Base-by-base conservation (phyloP, 2,888 invertebrate genomes). In the Caenorhabditis panamensis region DNA sequence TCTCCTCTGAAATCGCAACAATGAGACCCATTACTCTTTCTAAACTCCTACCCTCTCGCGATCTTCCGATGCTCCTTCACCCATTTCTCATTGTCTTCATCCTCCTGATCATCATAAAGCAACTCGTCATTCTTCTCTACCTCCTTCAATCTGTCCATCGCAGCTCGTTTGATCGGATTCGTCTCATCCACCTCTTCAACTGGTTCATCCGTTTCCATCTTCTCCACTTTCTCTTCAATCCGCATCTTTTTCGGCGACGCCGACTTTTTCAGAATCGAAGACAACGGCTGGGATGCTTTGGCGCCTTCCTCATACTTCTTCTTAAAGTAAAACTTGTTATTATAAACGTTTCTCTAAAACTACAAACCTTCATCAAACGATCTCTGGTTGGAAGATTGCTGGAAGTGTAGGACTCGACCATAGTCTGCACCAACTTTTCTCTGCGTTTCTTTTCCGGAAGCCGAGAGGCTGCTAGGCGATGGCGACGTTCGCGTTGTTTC, bases 51-150 rank as follows among this genome's bases (percentile, higher is more conserved):
- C 53, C 84, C 82, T 51, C 72, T 68, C 5, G 44, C 41, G n/a
- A 75, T 88, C 22, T 66, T 81, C 89, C 84, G 92, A 91, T 11
- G 88, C 85, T 58, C 87, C 82, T 93, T 92, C 24, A 93, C 91
- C 93, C 93, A 93, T 59, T 87, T 88, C 88, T 93, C 92, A 88
- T 93, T 93, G 37, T 92, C 92, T 9, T 92, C 92, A 86, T 93
- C 93, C 86, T 92, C 92, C 28, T 92, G 88, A 1, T 93, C 93
- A 88, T 93, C 93, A 87, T 93, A 93, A 72, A 93, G 81, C 9
- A 79, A 41, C 31, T 76, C 76, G 36, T 79, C 79, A n/a, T 81
- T 81, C 62, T 83, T 68, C 9, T 82, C 77, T 22, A 79, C 64
- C 47, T 82, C 82, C 64, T 84, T 81, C 64, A 81, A 53, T 20